These are phyloP conservation scores for Ivindomyrus marchei DNA, from an alignment of 2,113 vertebrate genomes.

Conservation along the genomic window DNA sequence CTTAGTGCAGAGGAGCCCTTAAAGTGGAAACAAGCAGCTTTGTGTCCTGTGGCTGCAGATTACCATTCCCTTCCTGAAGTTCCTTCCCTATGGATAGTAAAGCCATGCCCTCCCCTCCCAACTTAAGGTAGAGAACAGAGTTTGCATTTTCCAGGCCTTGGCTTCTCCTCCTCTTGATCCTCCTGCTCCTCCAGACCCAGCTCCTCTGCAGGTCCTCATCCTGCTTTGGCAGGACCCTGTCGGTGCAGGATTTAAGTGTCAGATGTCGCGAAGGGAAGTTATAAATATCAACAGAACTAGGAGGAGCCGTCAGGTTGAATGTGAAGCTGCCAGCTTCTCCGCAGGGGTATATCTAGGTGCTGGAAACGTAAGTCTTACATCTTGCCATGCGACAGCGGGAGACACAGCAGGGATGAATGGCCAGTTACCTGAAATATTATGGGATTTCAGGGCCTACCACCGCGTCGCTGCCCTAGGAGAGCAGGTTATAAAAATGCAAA, in stretches of 20 bases:
- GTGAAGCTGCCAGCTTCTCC: background rate
- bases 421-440: background rate
- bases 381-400: background rate
- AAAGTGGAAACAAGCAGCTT: background rate
- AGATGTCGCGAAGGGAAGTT: background rate
- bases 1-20: background rate
- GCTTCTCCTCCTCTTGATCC: background rate
- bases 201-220: background rate
- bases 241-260: background rate
- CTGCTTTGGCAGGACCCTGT: background rate
- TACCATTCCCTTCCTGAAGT: background rate
- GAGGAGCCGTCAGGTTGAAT: background rate
- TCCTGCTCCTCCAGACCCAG: background rate
- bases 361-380: background rate
- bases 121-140: background rate
- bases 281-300: background rate
- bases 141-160: background rate
- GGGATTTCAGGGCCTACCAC: background rate
- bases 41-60: background rate
- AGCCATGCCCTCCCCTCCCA: background rate
- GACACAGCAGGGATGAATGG: background rate
- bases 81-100: background rate
- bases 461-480: background rate
- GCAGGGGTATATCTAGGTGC: background rate
- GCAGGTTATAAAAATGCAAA: background rate